These are phyloP conservation scores for Cyanistes caeruleus DNA, from an alignment of 2,113 vertebrate genomes.

Conservation along the genomic window DNA sequence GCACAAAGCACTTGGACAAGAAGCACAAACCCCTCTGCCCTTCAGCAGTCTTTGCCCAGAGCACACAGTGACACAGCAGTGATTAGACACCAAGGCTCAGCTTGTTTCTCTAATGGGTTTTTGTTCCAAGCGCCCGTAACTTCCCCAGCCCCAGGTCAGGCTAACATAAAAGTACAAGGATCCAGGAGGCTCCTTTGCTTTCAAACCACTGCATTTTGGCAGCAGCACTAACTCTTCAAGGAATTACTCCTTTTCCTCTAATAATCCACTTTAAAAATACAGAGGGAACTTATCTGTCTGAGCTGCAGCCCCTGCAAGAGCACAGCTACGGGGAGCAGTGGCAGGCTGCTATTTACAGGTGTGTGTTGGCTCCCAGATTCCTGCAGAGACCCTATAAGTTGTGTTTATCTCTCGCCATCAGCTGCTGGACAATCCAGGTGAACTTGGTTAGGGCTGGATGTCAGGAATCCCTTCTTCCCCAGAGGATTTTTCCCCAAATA, in stretches of 20 bases:
- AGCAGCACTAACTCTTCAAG: background rate
- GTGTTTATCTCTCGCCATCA: background rate
- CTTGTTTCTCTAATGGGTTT: conserved; percentile 58
- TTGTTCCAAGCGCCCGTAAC: conserved; percentile 40
- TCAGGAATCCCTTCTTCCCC: background rate
- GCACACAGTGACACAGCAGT: background rate
- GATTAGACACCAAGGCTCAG: conserved; percentile 11
- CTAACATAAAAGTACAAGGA: background rate
- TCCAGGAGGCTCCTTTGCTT: background rate
- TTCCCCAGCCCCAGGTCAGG: conserved; percentile 51
- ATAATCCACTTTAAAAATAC: background rate
- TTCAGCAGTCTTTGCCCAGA: conserved; percentile 62
- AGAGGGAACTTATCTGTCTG: accelerated
- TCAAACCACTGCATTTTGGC: background rate
- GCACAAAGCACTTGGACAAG: conserved; percentile 6
- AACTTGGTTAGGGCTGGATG: accelerated
- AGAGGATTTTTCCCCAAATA: background rate
- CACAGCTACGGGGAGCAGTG: accelerated
- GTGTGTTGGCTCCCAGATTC: background rate
- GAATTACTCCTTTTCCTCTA: background rate
- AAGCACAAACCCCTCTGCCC: conserved; percentile 35
- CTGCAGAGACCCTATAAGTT: background rate
- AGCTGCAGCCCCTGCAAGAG: background rate
- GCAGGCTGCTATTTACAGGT: background rate
- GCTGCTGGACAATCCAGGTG: background rate